Evolutionary conservation across 2,888 invertebrate genomes (phyloP), one percentile per base, ranked within the genome.

Genomic region (Agrotis puta): DNA sequence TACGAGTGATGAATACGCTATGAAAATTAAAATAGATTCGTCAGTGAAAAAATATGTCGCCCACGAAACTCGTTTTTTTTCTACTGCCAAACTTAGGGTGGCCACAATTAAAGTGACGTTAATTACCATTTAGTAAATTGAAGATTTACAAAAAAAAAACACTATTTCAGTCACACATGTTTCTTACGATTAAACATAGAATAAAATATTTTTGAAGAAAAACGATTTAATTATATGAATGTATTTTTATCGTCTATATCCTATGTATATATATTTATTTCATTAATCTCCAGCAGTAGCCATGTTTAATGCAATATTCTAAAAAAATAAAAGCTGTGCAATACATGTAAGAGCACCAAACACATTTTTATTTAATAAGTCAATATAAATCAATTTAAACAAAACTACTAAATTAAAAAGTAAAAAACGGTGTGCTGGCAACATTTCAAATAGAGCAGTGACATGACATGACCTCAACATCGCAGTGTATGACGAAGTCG

Each of bases 31-130:
- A 74, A 69, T 75, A 75, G 65, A 81, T 70, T 74, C 70, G 69
- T 73, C 57, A 74, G 51, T 64, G 71, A 74, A 85, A 82, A 85
- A 86, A 85, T 86, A 84, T 85, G 88, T 87, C 88, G 81, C 76
- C 83, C 70, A 58, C 70, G 27, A 81, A 79, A 83, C 83, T 74
- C 24, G 78, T 86, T 87, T 87, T 84, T 82, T 83, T 80, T 85
- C 74, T 74, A 85, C 83, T 87, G 86, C 48, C 83, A 79, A 80
- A 78, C 24, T 71, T 62, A 69, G 87, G 81, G 88, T 88, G 76
- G 72, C 83, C 84, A 85, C 58, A 2, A n/a, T 27, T 14, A 43
- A 43, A 16, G 18, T 47, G 2, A 51, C 27, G 0, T n/a, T 69
- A 50, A 33, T 58, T 65, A 70, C 77, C 24, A 65, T n/a, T 50